Conservation (phyloP, 2,888 invertebrate genomes). For the Diarsia dahlii region DNA sequence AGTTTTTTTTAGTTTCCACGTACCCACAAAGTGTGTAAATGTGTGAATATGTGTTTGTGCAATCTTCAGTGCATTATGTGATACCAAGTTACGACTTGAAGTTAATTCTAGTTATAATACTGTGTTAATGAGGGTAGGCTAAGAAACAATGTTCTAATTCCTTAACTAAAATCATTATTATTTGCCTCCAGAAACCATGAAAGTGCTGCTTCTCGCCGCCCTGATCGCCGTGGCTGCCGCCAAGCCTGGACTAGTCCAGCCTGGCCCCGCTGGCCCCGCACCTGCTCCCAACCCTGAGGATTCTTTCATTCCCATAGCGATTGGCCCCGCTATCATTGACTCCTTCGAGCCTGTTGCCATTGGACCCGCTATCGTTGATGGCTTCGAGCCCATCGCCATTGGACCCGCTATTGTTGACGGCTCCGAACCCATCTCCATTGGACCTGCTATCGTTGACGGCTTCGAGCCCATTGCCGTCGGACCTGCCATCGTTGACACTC, state of each 20-base stretch:
- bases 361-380: no score
- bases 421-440: constrained; percentile 50
- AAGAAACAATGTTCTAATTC: not conserved
- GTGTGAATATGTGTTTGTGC: not conserved
- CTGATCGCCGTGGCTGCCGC: constrained; percentile 42
- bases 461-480: constrained; percentile 35
- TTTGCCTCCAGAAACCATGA: constrained; percentile 41
- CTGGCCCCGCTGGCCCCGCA: constrained; percentile 68
- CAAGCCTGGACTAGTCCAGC: constrained; percentile 46
- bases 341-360: constrained; percentile 55
- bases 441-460: constrained; percentile 58
- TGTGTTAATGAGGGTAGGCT: not conserved
- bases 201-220: constrained; percentile 42
- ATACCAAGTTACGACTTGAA: not conserved
- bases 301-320: constrained; percentile 55
- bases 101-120: not conserved
- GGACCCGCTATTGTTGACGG: constrained; percentile 16
- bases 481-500: constrained; percentile 25
- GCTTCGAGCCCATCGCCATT: constrained; percentile 23
- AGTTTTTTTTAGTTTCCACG: no score
- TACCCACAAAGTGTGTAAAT: not conserved
- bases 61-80: not conserved
- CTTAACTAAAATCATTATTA: not conserved
- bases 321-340: constrained; percentile 65
- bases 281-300: constrained; percentile 57